These are phyloP conservation scores for Vulpes ferrilata DNA, from an alignment of 2,113 vertebrate genomes.

Conservation along the genomic window DNA sequence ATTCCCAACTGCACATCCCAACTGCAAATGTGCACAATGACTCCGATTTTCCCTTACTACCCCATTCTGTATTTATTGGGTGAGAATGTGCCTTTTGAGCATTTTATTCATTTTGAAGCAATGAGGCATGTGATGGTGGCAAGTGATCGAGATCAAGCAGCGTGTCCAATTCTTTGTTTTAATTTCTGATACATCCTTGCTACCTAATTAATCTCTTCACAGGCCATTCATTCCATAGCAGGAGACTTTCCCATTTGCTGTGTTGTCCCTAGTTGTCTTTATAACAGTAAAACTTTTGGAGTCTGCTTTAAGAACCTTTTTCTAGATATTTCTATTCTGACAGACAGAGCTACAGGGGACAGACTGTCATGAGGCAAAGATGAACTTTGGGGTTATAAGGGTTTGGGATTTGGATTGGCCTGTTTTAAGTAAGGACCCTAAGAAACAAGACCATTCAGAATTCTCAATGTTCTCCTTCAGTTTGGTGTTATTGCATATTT, in stretches of 20 bases:
- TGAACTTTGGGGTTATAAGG: background rate
- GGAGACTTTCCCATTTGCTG: background rate
- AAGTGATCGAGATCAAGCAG: background rate
- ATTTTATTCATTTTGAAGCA: constrained; percentile 2
- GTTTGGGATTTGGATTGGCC: background rate
- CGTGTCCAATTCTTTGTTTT: background rate
- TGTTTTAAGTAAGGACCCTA: background rate
- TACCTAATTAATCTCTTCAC: background rate
- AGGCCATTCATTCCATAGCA: background rate
- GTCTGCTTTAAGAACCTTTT: background rate
- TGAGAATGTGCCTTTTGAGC: background rate
- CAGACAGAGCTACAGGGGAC: background rate
- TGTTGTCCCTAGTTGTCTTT: background rate
- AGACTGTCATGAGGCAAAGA: background rate
- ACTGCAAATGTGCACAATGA: background rate
- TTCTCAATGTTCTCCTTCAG: background rate
- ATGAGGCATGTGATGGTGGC: background rate
- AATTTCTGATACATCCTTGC: background rate
- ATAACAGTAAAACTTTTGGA: background rate
- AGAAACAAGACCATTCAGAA: background rate
- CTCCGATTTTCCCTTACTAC: too few species aligned
- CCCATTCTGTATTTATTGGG: background rate
- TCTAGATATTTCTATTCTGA: background rate
- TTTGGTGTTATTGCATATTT: background rate
- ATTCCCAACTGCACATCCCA: background rate